Percentiles rank a stretch among this genome's conserved stretches.
These are phyloP conservation scores for Bombus superbus DNA, from an alignment of 1,140 invertebrate species.

Conservation along the genomic window DNA sequence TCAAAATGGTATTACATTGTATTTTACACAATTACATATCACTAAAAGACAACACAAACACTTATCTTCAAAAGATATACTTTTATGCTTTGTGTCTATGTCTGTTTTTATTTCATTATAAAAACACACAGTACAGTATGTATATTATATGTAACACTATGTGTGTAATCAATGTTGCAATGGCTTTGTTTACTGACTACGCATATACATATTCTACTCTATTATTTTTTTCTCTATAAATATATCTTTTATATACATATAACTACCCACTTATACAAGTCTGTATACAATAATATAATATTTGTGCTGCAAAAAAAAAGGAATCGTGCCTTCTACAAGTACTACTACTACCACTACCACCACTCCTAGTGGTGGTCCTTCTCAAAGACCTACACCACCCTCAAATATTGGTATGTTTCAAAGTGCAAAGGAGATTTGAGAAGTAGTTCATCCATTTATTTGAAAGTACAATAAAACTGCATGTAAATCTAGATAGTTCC, in stretches of 20 bases:
- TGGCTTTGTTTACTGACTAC: constrained; percentile 7
- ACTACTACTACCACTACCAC: constrained; percentile 63
- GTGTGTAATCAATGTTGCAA: constrained; percentile 29
- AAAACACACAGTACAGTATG: not conserved
- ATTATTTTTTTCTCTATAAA: constrained; percentile 30
- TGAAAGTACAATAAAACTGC: constrained; percentile 14
- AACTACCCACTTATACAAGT: constrained; percentile 11
- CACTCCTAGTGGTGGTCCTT: constrained; percentile 71
- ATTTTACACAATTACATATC: not conserved
- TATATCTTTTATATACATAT: not conserved
- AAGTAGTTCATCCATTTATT: constrained; percentile 26
- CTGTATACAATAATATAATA: constrained; percentile 72
- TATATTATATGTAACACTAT: constrained; percentile 19
- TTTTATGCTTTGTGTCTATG: not conserved
- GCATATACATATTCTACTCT: constrained; percentile 26
- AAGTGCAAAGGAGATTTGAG: constrained; percentile 15
- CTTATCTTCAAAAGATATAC: not conserved
- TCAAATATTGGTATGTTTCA: constrained; percentile 80
- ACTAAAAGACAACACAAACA: not conserved
- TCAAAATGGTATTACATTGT: not conserved
- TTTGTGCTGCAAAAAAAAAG: constrained; percentile 79
- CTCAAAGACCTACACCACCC: constrained; percentile 82
- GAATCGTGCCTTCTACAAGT: constrained; percentile 68
- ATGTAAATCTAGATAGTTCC: constrained; percentile 28
- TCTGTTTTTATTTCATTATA: constrained; percentile 28